Evolutionary conservation across 2,888 invertebrate species (phyloP).

Genomic region (Phymatocera aterrima): DNA sequence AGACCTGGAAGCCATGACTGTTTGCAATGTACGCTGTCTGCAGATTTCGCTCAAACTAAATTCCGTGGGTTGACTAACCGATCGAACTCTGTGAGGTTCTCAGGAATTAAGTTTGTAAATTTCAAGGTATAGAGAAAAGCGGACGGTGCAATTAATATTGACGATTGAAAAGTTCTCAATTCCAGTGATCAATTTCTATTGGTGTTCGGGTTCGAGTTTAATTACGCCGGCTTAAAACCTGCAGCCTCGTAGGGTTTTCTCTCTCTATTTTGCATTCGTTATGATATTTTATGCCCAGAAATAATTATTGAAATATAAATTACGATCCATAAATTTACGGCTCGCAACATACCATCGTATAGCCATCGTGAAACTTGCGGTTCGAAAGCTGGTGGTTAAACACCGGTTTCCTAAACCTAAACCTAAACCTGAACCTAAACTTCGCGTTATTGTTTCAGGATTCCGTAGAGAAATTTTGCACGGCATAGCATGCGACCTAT

Average conservation of each 20-base stretch:
- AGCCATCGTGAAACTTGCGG: slow-evolving; percentile 14
- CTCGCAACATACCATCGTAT: too few species aligned
- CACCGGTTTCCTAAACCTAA: not conserved
- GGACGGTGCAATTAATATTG: slow-evolving; percentile 67
- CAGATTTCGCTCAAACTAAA: slow-evolving; percentile 28
- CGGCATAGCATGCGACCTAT: not conserved
- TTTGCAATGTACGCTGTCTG: too few species aligned
- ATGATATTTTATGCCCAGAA: not conserved
- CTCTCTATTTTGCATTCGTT: not conserved
- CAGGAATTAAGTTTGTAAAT: slow-evolving; percentile 63
- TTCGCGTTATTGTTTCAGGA: slow-evolving; percentile 47
- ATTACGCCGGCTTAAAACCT: slow-evolving; percentile 42
- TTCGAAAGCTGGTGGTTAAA: not conserved
- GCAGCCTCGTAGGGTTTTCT: not conserved
- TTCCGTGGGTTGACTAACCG: slow-evolving; percentile 31
- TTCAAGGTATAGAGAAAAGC: slow-evolving; percentile 49
- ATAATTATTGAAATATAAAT: not conserved
- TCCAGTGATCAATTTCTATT: slow-evolving; percentile 66
- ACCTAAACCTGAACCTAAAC: not conserved
- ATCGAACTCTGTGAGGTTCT: slow-evolving; percentile 24
- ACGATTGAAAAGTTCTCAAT: slow-evolving; percentile 63
- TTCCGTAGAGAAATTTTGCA: not conserved
- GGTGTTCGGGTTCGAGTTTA: too few species aligned
- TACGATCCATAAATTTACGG: too few species aligned
- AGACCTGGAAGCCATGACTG: not conserved